phyloP scores from a whole-genome alignment of 2,888 invertebrate species.

The Tenthredo amoena region DNA sequence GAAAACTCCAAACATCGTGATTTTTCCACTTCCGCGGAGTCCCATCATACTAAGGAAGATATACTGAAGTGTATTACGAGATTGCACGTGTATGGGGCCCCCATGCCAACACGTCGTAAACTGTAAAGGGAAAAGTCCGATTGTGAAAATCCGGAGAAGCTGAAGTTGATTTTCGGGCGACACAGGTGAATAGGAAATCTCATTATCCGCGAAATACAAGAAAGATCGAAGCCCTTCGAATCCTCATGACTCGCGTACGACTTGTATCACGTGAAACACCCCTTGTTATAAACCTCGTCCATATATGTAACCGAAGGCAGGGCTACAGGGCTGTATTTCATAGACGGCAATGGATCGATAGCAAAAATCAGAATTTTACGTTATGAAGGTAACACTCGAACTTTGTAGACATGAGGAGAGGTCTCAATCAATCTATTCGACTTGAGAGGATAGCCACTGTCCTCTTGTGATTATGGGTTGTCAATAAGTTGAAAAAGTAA shows the following conservation, averaged over 20 bases:
- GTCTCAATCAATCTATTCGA: no score
- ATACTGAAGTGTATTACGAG: not conserved
- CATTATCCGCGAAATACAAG: constrained; percentile 16
- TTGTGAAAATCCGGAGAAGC: constrained; percentile 15
- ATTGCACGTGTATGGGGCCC: not conserved
- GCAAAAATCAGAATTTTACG: not conserved
- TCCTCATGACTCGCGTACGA: not conserved
- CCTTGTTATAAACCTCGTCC: not conserved
- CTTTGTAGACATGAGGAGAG: no score
- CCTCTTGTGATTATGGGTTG: no score
- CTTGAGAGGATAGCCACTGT: no score
- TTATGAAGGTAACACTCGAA: no score
- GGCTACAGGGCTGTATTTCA: not conserved
- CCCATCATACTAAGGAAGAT: not conserved
- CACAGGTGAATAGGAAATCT: constrained; percentile 34
- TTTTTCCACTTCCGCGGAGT: not conserved
- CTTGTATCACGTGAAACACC: not conserved
- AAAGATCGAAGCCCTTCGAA: constrained; percentile 6
- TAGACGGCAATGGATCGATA: not conserved
- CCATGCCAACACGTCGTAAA: not conserved
- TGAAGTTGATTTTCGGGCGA: constrained; percentile 22
- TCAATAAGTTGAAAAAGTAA: not conserved
- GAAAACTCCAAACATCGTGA: not conserved
- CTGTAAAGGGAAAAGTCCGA: constrained; percentile 6
- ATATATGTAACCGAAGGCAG: not conserved